A percentile compares a stretch with the other conserved stretches of the same genome.
These are phyloP conservation scores for Pammene aurita DNA, from an alignment of 2,888 invertebrate genomes.

Conservation along the genomic window DNA sequence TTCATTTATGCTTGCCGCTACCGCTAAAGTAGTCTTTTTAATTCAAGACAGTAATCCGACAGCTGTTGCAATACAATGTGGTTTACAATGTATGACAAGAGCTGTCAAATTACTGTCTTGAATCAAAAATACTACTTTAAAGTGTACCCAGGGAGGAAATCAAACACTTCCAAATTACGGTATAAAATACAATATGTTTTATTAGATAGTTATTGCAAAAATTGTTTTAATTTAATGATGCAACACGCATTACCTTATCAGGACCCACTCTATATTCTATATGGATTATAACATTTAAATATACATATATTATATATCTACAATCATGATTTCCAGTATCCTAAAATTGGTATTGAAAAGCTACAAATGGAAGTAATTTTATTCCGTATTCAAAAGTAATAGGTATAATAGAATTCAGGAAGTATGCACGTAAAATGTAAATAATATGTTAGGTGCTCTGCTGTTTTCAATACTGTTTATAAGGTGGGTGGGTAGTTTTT, in stretches of 20 bases:
- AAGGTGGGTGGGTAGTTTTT: conserved; percentile 18
- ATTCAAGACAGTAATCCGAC: too few relatives aligned
- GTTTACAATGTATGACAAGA: too few relatives aligned
- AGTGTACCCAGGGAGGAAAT: not conserved
- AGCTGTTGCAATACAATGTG: too few relatives aligned
- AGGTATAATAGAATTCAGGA: conserved; percentile 17
- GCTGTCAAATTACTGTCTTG: too few relatives aligned
- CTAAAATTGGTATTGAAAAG: conserved; percentile 20
- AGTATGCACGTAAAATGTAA: conserved; percentile 8
- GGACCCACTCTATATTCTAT: conserved; percentile 32
- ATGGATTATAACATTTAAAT: conserved; percentile 39
- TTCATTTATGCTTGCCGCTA: too few relatives aligned
- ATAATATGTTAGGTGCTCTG: conserved; percentile 4
- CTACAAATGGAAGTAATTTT: conserved; percentile 18
- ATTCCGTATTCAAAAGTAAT: conserved; percentile 16
- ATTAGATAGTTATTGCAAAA: conserved; percentile 42
- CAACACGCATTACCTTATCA: conserved; percentile 40
- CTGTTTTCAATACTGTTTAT: conserved; percentile 27
- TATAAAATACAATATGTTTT: conserved; percentile 41
- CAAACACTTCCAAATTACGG: conserved; percentile 23
- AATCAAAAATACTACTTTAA: too few relatives aligned
- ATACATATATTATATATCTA: conserved; percentile 29
- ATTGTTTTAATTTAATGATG: conserved; percentile 38
- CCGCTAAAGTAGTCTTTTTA: too few relatives aligned
- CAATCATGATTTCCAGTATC: conserved; percentile 28